These are phyloP conservation scores for Argyrosomus regius DNA, from an alignment of 2,797 vertebrate genomes.

Conservation along the genomic window DNA sequence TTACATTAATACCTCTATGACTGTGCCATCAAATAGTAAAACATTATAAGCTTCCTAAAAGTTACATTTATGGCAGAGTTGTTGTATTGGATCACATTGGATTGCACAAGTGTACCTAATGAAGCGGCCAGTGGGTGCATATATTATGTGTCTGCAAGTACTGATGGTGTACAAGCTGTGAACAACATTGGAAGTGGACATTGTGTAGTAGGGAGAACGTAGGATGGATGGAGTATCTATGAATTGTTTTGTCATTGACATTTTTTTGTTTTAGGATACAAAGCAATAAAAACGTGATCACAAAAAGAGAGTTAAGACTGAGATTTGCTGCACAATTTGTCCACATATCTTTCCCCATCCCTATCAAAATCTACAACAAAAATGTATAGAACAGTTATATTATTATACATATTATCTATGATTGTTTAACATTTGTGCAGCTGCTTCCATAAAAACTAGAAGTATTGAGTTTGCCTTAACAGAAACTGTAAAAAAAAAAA, in stretches of 20 bases:
- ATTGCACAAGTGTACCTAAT: no score
- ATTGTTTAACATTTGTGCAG: constrained; percentile 9
- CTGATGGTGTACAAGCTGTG: neutral
- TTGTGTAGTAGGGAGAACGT: neutral
- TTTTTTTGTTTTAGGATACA: neutral
- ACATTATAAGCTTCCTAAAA: no score
- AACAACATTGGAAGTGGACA: neutral
- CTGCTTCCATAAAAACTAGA: constrained; percentile 25
- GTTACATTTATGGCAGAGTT: no score
- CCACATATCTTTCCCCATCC: neutral
- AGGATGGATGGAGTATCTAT: neutral
- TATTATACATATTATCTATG: constrained; percentile 7
- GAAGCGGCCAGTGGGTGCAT: neutral
- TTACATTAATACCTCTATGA: no score
- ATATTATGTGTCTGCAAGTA: neutral
- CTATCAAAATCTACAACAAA: neutral
- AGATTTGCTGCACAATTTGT: neutral
- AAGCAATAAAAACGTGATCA: neutral
- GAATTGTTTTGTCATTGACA: neutral
- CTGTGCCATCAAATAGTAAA: no score
- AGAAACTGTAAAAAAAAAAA: neutral
- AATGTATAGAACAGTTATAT: neutral
- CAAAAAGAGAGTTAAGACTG: neutral
- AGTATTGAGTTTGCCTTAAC: constrained; percentile 19
- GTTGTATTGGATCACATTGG: no score